Base-by-base conservation (phyloP, 2,797 vertebrate species). In the Chloroceryle inda region DNA sequence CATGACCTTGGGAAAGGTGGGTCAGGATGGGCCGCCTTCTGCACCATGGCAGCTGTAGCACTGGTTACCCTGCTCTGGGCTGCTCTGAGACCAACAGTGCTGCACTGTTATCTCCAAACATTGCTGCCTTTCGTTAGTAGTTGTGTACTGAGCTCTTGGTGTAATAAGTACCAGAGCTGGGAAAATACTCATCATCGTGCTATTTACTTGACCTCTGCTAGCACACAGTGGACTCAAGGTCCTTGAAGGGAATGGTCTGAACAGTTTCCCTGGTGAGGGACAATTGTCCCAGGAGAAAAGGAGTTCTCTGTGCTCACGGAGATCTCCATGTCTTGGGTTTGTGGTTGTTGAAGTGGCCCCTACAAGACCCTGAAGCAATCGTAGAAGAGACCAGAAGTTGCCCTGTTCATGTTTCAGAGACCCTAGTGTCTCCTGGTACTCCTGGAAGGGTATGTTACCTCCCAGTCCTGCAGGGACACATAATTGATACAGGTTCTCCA, bases 1-100 rank as follows among this genome's bases (percentile, higher is more conserved):
- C 61, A 8, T 95, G 91, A 97, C 93, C 94, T 91, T 94, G 91
- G 64, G 52, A 44, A 76, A 64, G 40, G 68, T 59, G 88, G 69
- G 38, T 88, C 64, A 35, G 69, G 16, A 14, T 6, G 53, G 68
- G 35, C 56, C 33, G 69, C 2, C 26, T 5, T 4, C 58, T 63
- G 76, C 50, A 21, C 33, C 33, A 0, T 33, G 52, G 8, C 61
- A 12, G 47, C 76, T 52, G 71, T 40, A 18, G 38, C 26, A 5
- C 22, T 5, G 1, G 13, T 27, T 19, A 21, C 23, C 7, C 29
- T 31, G 23, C 42, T 27, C 35, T 8, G n/a, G 29, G 42, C 38
- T 38, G 71, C 63, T 55, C 47, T 9, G 38, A 33, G 52, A 44
- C 22, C 10, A 8, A 12, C 50, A 19, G 0, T 12, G 27, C 72